Percentiles rank a stretch among this genome's conserved stretches.
These are phyloP conservation scores for Drosophila funebris DNA, from an alignment of 1,140 invertebrate genomes.

Conservation along the genomic window DNA sequence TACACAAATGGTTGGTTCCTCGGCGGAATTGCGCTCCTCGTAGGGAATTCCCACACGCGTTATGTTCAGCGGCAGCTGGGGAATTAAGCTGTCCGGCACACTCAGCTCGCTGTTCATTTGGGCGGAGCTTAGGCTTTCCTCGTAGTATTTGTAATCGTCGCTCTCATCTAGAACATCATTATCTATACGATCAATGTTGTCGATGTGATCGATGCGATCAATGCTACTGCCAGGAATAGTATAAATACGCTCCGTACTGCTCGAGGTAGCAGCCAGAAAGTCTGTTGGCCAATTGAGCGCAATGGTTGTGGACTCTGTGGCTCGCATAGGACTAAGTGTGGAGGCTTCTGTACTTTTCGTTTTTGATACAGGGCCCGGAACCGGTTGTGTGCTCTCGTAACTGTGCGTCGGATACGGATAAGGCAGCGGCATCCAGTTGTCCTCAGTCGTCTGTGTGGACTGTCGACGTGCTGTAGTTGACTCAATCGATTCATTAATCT, in stretches of 20 bases:
- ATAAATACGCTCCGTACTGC: constrained; percentile 33
- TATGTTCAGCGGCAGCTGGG: constrained; percentile 64
- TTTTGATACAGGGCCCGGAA: neutral
- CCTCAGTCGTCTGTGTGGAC: constrained; percentile 35
- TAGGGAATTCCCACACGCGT: constrained; percentile 73
- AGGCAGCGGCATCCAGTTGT: constrained; percentile 66
- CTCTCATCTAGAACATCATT: constrained; percentile 39
- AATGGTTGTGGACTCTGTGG: constrained; percentile 42
- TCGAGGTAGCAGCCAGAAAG: constrained; percentile 50
- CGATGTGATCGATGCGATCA: constrained; percentile 35
- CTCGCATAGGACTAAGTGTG: constrained; percentile 2
- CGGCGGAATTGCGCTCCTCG: constrained; percentile 64
- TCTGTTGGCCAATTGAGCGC: constrained; percentile 74
- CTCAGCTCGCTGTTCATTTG: constrained; percentile 67
- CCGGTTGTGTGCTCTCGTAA: constrained; percentile 59
- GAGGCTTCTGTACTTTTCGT: constrained; percentile 19
- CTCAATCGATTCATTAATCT: constrained; percentile 67
- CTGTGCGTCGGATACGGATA: constrained; percentile 57
- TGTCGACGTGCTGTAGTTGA: constrained; percentile 35
- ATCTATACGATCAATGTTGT: constrained; percentile 52
- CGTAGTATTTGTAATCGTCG: constrained; percentile 64
- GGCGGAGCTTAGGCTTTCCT: constrained; percentile 54
- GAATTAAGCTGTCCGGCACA: constrained; percentile 54
- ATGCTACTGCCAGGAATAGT: constrained; percentile 8
- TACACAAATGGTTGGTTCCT: constrained; percentile 76